Conservation (phyloP, 53 echinoderm and acorn worm species). For the Actinopyga echinites region DNA sequence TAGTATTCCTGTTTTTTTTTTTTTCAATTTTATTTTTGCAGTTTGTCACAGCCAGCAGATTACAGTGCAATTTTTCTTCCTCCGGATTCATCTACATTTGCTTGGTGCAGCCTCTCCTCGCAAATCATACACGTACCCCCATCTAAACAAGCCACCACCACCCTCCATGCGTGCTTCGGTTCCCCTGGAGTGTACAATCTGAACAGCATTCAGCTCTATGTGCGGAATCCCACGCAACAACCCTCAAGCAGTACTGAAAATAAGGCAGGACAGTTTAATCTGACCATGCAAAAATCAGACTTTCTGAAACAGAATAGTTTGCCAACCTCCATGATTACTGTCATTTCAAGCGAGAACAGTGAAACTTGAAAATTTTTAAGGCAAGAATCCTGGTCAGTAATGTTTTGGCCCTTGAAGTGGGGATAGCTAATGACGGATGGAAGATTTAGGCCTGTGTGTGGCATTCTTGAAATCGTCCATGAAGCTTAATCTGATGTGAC, state of each 20-base stretch:
- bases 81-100: conserved; percentile 41
- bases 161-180: conserved; percentile 79
- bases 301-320: conserved; percentile 53
- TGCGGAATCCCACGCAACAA: conserved; percentile 31
- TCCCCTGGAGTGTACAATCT: conserved; percentile 90
- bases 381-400: neutral
- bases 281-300: conserved; percentile 21
- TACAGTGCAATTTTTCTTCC: conserved; percentile 49
- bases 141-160: conserved; percentile 50
- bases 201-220: conserved; percentile 70
- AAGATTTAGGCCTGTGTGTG: too few species aligned
- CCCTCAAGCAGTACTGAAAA: neutral
- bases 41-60: conserved; percentile 28
- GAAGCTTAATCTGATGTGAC: too few species aligned
- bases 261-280: conserved; percentile 16
- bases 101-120: conserved; percentile 46
- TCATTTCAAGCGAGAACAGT: conserved; percentile 38
- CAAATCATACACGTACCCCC: conserved; percentile 66
- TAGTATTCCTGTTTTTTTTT: neutral
- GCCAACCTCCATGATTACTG: conserved; percentile 64
- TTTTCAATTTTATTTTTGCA: neutral
- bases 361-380: conserved; percentile 24
- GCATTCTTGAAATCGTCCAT: too few species aligned
- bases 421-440: neutral
- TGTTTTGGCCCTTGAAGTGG: neutral